Evolutionary conservation across 2,113 vertebrate species (phyloP).

Genomic region (Bettongia penicillata): DNA sequence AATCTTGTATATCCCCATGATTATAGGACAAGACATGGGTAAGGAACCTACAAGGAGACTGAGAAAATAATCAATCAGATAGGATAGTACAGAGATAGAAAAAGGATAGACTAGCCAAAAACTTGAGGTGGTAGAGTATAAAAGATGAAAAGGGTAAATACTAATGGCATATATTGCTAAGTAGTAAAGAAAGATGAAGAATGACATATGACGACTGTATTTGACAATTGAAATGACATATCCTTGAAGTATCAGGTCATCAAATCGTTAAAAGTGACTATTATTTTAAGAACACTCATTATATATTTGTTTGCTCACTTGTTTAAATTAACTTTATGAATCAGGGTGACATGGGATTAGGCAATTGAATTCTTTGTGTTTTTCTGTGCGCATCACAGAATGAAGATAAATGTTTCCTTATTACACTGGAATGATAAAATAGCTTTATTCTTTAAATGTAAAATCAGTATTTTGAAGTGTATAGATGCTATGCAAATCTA

Average conservation of each 20-base stretch:
- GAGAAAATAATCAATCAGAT: background rate
- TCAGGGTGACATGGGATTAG: background rate
- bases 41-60: background rate
- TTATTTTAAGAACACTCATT: background rate
- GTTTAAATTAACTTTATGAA: background rate
- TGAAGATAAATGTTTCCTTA: background rate
- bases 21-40: background rate
- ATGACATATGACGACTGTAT: background rate
- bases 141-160: background rate
- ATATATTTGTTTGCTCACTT: background rate
- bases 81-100: background rate
- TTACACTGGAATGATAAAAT: background rate
- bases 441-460: background rate
- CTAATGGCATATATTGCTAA: background rate
- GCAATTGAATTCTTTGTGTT: background rate
- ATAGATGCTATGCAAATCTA: background rate
- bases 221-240: background rate
- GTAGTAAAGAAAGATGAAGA: background rate
- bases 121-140: background rate
- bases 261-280: background rate
- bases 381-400: background rate
- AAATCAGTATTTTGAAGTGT: background rate
- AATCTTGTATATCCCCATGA: background rate
- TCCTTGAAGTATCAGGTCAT: background rate
- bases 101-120: background rate